These are phyloP conservation scores for Cabera pusaria DNA, from an alignment of 2,888 invertebrate genomes.

Conservation along the genomic window DNA sequence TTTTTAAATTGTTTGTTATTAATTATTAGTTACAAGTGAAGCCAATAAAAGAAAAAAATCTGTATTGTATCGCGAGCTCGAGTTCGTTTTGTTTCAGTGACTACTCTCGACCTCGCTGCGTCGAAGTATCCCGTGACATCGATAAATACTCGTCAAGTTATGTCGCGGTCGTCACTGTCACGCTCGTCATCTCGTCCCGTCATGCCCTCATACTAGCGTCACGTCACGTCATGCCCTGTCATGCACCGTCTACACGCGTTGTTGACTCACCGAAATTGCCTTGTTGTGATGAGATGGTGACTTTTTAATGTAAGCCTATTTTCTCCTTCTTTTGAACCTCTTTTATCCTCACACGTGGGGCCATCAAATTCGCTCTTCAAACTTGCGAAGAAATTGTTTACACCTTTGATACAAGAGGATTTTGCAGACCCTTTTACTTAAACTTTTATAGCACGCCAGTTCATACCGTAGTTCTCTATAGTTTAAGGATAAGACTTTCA, in stretches of 20 bases:
- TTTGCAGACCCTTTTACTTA: no score
- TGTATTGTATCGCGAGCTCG: no score
- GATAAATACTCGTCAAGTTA: conserved; percentile 55
- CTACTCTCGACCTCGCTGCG: no score
- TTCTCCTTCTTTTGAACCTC: conserved; percentile 43
- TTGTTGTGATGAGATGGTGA: conserved; percentile 54
- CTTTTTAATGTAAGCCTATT: conserved; percentile 48
- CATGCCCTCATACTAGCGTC: conserved; percentile 41
- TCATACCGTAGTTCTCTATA: no score
- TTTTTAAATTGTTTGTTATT: no score
- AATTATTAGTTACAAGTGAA: no score
- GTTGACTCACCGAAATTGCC: conserved; percentile 64
- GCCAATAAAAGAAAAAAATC: no score
- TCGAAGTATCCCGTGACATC: conserved; percentile 45
- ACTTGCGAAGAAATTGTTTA: conserved; percentile 1
- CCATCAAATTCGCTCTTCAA: conserved; percentile 17
- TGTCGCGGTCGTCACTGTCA: conserved; percentile 46
- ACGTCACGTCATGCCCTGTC: conserved; percentile 51
- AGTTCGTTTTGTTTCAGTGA: no score
- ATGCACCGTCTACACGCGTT: conserved; percentile 53
- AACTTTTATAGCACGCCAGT: no score
- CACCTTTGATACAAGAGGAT: not conserved
- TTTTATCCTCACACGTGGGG: conserved; percentile 32
- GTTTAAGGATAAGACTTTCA: no score
- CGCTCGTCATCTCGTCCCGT: conserved; percentile 48